Evolutionary conservation across 2,888 invertebrate species (phyloP).

Genomic region (Siphlonurus alternatus): DNA sequence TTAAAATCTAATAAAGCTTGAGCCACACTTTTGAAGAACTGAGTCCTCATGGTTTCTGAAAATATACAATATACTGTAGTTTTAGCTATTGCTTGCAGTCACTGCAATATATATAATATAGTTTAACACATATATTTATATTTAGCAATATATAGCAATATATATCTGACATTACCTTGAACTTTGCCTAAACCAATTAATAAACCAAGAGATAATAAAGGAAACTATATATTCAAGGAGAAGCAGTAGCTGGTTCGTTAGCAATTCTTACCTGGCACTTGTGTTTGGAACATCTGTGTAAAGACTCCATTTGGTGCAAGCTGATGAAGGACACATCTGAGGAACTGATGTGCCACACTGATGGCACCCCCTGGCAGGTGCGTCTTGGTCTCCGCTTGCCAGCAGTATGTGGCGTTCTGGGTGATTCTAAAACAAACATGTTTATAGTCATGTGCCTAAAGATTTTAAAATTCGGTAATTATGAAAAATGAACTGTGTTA

Average conservation of each 20-base stretch:
- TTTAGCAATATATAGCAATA: background rate
- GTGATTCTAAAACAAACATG: slow-evolving; percentile 39
- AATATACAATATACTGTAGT: slow-evolving; percentile 13
- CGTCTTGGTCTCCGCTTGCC: slow-evolving; percentile 75
- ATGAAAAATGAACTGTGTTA: background rate
- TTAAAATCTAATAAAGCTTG: slow-evolving; percentile 89
- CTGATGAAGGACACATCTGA: slow-evolving; percentile 91
- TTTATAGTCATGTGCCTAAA: background rate
- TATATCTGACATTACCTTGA: background rate
- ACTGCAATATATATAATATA: too few relatives aligned
- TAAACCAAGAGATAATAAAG: background rate
- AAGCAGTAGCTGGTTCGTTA: background rate
- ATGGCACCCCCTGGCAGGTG: slow-evolving; percentile 89
- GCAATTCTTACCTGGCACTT: slow-evolving; percentile 51
- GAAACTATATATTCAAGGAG: background rate
- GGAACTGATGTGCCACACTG: slow-evolving; percentile 91
- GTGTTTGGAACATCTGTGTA: slow-evolving; percentile 84
- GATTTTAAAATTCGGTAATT: slow-evolving; percentile 6
- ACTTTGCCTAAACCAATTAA: background rate
- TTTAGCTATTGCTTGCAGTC: too few relatives aligned
- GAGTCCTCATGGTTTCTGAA: slow-evolving; percentile 49
- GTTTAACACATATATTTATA: background rate
- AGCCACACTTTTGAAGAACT: slow-evolving; percentile 88
- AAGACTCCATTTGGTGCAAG: slow-evolving; percentile 94
- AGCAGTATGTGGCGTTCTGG: slow-evolving; percentile 62